Percentiles rank a stretch among this genome's conserved stretches.
phyloP scores from a whole-genome alignment of 2,113 vertebrate species.

The Todiramphus saurophagus region DNA sequence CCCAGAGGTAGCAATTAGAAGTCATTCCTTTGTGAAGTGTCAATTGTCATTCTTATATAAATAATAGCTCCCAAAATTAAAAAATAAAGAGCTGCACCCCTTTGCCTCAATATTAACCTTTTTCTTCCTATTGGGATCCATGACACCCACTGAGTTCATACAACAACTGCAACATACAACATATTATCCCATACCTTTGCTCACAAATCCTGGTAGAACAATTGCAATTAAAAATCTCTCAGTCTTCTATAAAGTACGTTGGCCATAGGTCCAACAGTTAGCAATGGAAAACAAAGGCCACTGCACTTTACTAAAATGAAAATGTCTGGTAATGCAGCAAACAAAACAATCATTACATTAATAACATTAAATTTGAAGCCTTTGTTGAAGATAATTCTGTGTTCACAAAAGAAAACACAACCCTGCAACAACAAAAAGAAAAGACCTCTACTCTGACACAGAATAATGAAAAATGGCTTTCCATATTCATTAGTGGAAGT shows the following conservation, averaged over 20 bases:
- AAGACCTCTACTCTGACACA: not conserved
- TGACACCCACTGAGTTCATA: not conserved
- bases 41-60: not conserved
- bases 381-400: not conserved
- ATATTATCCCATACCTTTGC: not conserved
- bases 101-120: not conserved
- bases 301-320: not conserved
- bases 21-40: not conserved
- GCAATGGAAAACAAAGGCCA: not conserved
- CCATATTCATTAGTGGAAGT: not conserved
- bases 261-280: not conserved
- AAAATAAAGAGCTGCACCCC: not conserved
- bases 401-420: not conserved
- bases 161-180: not conserved
- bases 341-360: not conserved
- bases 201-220: not conserved
- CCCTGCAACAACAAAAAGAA: not conserved
- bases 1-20: not conserved
- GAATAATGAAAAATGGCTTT: not conserved
- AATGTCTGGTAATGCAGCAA: not conserved
- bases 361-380: not conserved
- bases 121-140: not conserved
- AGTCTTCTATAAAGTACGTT: not conserved
- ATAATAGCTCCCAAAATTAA: not conserved
- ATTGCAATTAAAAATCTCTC: not conserved